Evolutionary conservation across 2,888 invertebrate genomes (phyloP).

Genomic region (Nymphalis polychloros): DNA sequence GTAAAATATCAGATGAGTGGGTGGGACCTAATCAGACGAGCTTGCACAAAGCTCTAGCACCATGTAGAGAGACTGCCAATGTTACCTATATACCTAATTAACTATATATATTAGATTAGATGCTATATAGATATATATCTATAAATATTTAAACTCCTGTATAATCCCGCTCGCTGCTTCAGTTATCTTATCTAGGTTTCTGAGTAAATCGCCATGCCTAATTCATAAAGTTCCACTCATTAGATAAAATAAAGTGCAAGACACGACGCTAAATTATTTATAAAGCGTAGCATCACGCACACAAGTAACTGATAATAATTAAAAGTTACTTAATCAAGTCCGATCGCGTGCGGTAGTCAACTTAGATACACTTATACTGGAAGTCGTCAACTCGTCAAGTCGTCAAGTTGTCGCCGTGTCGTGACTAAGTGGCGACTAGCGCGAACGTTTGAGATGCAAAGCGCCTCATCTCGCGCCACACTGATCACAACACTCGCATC

Average conservation of each 20-base stretch:
- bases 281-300: neutral
- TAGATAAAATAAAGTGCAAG: neutral
- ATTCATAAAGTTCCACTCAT: constrained; percentile 1
- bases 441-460: constrained; percentile 40
- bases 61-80: too few relatives aligned
- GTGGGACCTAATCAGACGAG: too few relatives aligned
- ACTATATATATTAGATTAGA: too few relatives aligned
- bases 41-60: too few relatives aligned
- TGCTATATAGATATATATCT: too few relatives aligned
- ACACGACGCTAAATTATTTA: constrained; percentile 1
- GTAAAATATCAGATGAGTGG: too few relatives aligned
- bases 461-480: constrained; percentile 9
- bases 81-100: too few relatives aligned
- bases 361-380: neutral
- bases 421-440: constrained; percentile 35
- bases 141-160: too few relatives aligned
- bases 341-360: constrained; percentile 2
- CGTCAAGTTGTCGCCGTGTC: constrained; percentile 13
- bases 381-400: constrained; percentile 15
- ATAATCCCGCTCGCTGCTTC: too few relatives aligned
- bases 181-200: too few relatives aligned
- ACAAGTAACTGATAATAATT: neutral
- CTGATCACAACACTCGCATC: constrained; percentile 15
- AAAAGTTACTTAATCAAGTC: constrained; percentile 2
- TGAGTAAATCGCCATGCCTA: neutral